Evolutionary conservation across 2,797 vertebrate genomes (phyloP), one percentile per base, ranked within the genome.

Genomic region (Pagetopsis macropterus): DNA sequence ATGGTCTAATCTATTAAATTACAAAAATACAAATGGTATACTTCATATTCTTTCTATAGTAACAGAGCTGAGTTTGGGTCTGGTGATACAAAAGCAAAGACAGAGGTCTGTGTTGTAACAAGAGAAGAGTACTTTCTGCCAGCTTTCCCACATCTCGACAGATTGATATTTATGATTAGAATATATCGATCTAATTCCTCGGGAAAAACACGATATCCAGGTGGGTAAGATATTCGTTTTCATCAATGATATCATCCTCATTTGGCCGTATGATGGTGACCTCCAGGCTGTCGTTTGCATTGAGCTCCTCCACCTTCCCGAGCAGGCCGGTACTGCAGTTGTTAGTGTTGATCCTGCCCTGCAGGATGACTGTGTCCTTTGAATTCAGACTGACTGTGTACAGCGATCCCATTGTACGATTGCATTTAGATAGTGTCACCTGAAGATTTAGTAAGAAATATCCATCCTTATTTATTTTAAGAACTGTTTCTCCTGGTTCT

Each of bases 381-480:
- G 0, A 0, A 0, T 0, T 48, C 52, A 92, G 44, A 1, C 0
- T 48, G 55, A 90, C 79, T 0, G 0, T 49, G 1, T 6, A 0
- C 0, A 8, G 10, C 0, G 0, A 5, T 9, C 1, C 1, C 0
- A 0, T 0, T 2, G 0, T 14, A 4, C 0, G 0, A 0, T 17
- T 0, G 1, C 21, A 14, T 0, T 1, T 2, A 1, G 0, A 0
- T 45, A 92, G 41, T 0, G 88, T 90, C 66, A 94, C 79, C 57
- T 75, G 86, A 49, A 94, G 85, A 75, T 52, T 91, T 5, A 95
- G 8, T 46, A 93, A 93, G 87, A 89, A 94, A 23, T 65, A 59
- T 43, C 92, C 94, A 1, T 91, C 89, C 5, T 14, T 0, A 1
- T 0, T 3, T 7, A 84, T 0, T 1, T 0, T 21, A 15, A 94